Base-by-base conservation (phyloP, 2,113 vertebrate species). In the Embiotoca jacksoni region DNA sequence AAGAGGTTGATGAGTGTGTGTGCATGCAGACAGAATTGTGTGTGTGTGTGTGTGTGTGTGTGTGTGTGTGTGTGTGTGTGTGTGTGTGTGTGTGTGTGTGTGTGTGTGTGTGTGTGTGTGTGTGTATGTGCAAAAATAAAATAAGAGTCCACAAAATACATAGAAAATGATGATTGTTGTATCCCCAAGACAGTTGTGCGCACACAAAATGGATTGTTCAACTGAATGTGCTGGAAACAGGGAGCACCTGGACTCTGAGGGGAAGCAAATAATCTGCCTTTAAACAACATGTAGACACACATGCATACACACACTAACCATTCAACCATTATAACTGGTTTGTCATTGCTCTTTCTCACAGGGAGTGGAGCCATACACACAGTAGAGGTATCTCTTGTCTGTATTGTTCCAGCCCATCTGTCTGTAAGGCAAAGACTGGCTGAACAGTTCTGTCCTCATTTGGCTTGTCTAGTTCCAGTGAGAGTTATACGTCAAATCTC, bases 301-400 rank as follows among this genome's bases (percentile, higher is more conserved):
- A 69, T 67, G 64, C 66, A 67, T 57, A 72, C 14, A 66, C 56
- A 80, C 57, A 54, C 57, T 0, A 63, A 60, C 64, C 66, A 61
- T 87, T 80, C 80, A 83, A 52, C 39, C 52, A 78, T 79, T 71
- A 68, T 78, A 85, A 89, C 72, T 67, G 75, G 86, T 83, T 84
- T 85, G 59, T 83, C 59, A 87, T 71, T 57, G 72, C 52, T 75
- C 80, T 80, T 49, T 81, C 77, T 84, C 74, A 15, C 39, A 47
- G 75, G 63, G 47, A 78, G 67, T 41, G 60, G 59, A 77, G 68
- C 33, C 62, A 62, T 49, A 35, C 47, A 36, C 56, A 64, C 68
- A 70, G 41, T 50, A 62, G 61, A 75, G 37, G 61, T 70, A 71
- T 37, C 70, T 73, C 46, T 75, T 69, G 72, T 82, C 36, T 74